These are phyloP conservation scores for Aplochiton taeniatus DNA, from an alignment of 2,797 vertebrate genomes.

Conservation along the genomic window DNA sequence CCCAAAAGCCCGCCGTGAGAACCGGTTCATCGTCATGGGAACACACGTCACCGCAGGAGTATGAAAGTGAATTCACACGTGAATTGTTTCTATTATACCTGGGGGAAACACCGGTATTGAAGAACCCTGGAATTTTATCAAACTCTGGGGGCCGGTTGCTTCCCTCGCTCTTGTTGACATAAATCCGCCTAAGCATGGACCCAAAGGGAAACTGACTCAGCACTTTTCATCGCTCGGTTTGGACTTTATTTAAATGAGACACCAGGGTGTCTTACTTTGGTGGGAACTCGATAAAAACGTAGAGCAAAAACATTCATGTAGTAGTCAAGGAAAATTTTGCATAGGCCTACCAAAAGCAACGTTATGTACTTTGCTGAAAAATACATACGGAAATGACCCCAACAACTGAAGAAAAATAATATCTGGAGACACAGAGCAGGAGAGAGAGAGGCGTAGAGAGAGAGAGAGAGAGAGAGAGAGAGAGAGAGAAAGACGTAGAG, in stretches of 20 bases:
- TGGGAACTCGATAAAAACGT: constrained; percentile 46
- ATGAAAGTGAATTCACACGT: neutral
- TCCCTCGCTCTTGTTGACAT: constrained; percentile 39
- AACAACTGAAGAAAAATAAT: no score
- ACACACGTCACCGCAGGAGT: no score
- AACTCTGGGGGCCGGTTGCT: constrained; percentile 49
- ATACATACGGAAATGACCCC: no score
- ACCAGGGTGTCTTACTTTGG: no score
- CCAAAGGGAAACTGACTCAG: constrained; percentile 37
- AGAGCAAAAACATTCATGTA: no score
- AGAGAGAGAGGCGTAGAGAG: neutral
- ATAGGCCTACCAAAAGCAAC: no score
- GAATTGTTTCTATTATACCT: constrained; percentile 28
- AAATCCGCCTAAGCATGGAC: constrained; percentile 56
- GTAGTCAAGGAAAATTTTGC: no score
- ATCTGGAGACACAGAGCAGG: neutral
- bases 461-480: neutral
- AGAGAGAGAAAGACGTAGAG: neutral
- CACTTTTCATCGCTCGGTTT: constrained; percentile 39
- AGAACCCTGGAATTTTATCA: constrained; percentile 31
- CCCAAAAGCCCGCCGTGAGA: no score
- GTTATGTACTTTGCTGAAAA: no score
- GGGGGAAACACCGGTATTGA: constrained; percentile 44
- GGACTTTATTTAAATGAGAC: constrained; percentile 51
- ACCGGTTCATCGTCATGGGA: no score